Percentiles rank a stretch among this genome's conserved stretches.
These are phyloP conservation scores for Patella vulgata DNA, from an alignment of 1,140 invertebrate genomes.

Conservation along the genomic window DNA sequence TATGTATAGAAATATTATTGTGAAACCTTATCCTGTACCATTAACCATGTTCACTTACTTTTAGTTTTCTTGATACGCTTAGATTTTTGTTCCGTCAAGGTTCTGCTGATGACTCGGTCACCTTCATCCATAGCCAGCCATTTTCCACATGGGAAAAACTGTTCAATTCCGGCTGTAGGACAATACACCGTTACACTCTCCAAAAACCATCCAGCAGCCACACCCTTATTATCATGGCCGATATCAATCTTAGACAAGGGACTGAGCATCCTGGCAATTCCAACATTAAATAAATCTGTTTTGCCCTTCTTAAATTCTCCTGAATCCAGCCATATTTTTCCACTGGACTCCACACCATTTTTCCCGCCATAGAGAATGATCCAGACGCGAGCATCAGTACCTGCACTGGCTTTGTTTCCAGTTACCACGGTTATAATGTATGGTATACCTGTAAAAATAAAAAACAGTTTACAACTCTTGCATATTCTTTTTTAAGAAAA, in stretches of 20 bases:
- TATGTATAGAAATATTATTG: too few relatives aligned
- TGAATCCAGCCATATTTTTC: slow-evolving; percentile 62
- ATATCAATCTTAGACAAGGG: slow-evolving; percentile 62
- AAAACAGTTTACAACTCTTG: too few relatives aligned
- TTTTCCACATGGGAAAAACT: slow-evolving; percentile 63
- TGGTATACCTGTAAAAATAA: slow-evolving; percentile 52
- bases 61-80: slow-evolving; percentile 58
- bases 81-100: slow-evolving; percentile 57
- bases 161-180: slow-evolving; percentile 62
- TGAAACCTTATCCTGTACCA: too few relatives aligned
- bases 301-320: slow-evolving; percentile 60
- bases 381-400: slow-evolving; percentile 63
- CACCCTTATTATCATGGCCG: slow-evolving; percentile 64
- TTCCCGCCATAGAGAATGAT: slow-evolving; percentile 61
- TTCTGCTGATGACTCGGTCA: slow-evolving; percentile 61
- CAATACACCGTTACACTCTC: slow-evolving; percentile 60
- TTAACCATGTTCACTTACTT: slow-evolving; percentile 49
- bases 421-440: slow-evolving; percentile 64
- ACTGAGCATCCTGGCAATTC: slow-evolving; percentile 57
- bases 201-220: slow-evolving; percentile 62
- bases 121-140: slow-evolving; percentile 64
- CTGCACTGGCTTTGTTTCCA: slow-evolving; percentile 59
- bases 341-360: slow-evolving; percentile 55
- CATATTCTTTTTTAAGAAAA: too few relatives aligned
- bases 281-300: slow-evolving; percentile 63